Evolutionary conservation across 2,113 vertebrate genomes (phyloP).

Genomic region (Psittacula cyanocephala): DNA sequence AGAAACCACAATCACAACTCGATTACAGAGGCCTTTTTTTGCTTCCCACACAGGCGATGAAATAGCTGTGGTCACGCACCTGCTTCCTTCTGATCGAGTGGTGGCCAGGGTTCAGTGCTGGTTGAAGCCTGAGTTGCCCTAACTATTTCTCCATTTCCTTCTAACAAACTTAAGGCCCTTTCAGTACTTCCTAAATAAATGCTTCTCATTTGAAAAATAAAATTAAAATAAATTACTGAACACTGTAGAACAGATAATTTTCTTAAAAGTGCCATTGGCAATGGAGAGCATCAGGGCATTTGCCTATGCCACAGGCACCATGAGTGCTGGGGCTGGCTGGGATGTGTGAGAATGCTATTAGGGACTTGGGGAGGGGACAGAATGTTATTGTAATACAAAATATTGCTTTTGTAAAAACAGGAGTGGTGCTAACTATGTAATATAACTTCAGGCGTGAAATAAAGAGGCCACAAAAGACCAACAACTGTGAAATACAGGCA

Average conservation of each 20-base stretch:
- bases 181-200: not conserved
- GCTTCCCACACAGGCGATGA: not conserved
- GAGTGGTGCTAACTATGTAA: not conserved
- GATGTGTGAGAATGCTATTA: not conserved
- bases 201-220: not conserved
- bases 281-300: not conserved
- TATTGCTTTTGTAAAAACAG: not conserved
- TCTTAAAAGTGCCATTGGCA: not conserved
- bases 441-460: not conserved
- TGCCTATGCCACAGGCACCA: rapidly evolving
- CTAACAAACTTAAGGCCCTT: not conserved
- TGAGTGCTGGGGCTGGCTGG: not conserved
- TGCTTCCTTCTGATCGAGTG: not conserved
- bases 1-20: not conserved
- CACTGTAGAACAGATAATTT: not conserved
- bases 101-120: rapidly evolving
- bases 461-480: not conserved
- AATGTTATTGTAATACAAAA: not conserved
- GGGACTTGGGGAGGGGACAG: not conserved
- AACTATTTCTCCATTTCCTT: not conserved
- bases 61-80: not conserved
- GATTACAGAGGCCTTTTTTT: not conserved
- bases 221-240: not conserved
- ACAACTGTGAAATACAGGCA: not conserved
- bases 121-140: no score